Percentiles rank a stretch among this genome's conserved stretches.
Conservation (phyloP, 2,797 vertebrate genomes). For the Lutra lutra region DNA sequence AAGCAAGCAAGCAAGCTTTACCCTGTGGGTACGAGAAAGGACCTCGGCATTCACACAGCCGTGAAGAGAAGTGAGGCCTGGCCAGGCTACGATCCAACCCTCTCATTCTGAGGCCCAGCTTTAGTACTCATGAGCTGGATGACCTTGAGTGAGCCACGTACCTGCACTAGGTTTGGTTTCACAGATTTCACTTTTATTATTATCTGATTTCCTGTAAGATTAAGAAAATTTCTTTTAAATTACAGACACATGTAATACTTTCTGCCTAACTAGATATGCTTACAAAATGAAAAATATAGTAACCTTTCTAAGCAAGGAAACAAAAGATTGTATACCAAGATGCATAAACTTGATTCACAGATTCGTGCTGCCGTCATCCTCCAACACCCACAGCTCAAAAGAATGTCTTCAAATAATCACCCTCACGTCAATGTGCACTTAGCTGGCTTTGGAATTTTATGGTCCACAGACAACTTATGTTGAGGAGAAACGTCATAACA, state of each 20-base stretch:
- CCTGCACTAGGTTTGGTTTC: background rate
- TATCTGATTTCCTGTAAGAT: background rate
- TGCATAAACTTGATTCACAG: background rate
- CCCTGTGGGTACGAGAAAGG: background rate
- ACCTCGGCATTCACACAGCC: background rate
- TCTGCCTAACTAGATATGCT: background rate
- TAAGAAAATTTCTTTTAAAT: constrained; percentile 31
- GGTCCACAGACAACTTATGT: background rate
- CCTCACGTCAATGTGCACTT: background rate
- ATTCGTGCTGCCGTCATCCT: background rate
- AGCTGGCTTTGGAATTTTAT: background rate
- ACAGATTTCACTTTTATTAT: background rate
- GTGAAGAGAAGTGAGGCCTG: background rate
- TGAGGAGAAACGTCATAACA: background rate
- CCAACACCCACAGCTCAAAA: background rate
- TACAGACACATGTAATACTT: background rate
- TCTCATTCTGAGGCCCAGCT: background rate
- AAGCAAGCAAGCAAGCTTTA: background rate
- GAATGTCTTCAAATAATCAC: background rate
- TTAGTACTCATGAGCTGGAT: background rate
- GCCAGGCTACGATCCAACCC: background rate
- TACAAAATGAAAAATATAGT: background rate
- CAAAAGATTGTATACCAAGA: background rate
- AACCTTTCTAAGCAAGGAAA: constrained; percentile 23
- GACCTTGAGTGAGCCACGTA: background rate